Base-by-base conservation (phyloP, 23 tunicate genomes). In the Halocynthia roretzi region DNA sequence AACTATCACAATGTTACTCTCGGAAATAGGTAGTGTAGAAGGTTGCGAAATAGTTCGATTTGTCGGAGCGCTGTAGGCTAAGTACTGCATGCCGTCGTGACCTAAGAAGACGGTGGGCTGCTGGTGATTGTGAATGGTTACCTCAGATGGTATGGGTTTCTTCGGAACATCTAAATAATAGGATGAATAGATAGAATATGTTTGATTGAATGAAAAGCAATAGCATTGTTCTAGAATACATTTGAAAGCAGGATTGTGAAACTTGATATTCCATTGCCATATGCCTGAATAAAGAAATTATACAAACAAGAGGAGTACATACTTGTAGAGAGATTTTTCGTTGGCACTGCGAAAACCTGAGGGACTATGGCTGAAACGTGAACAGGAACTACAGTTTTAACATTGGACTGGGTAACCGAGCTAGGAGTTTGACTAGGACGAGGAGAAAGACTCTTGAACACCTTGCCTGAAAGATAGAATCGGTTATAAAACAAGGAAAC, bases 371-470 rank as follows among this genome's bases (percentile, higher is more conserved):
- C 44, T 31, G 44, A 31, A 31, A 31, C 44, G 44, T 31, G 44
- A 58, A n/a, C n/a, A 4, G 63, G 63, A 14, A 58, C 63, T n/a
- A 58, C 17, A 14, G n/a, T n/a, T n/a, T 58, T 58, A 14, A n/a
- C 63, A n/a, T n/a, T 58, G 17, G 63, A 58, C 17, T 14, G n/a
- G 17, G n/a, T 58, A 58, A n/a, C 17, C 2, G 63, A 58, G 63
- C 63, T 2, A 67, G 71, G 2, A 67, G 81, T 20, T n/a, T 17
- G 21, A 49, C 5, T 61, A 5, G 78, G 82, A 6, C 80, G 77
- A 17, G 93, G 85, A 2, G 93, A 86, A 6, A 86, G 22, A 48
- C 71, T 80, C 70, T 86, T 86, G 75, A 86, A 86, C 75, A 86
- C 93, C 21, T 49, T 81, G 10, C 93, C 86, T 82, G 80, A 0